Percentiles rank a stretch among this genome's conserved stretches.
phyloP scores from a whole-genome alignment of 2,888 invertebrate species.

The Lucinisca nassula region DNA sequence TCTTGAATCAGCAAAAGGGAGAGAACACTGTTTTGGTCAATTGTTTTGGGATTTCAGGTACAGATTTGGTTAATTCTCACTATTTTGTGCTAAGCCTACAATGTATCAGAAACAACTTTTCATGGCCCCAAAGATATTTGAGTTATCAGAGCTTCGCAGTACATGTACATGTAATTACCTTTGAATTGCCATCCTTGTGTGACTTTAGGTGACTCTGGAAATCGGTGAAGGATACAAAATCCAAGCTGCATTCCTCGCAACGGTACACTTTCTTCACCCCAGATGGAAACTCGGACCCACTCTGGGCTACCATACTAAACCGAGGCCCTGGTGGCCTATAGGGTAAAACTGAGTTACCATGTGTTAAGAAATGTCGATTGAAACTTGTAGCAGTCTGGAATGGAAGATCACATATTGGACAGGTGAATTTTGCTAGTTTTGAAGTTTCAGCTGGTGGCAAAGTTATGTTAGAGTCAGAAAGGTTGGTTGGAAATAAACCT shows the following conservation, averaged over 20 bases:
- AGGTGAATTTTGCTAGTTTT: not conserved
- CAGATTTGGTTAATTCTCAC: too few species aligned
- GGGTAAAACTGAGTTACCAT: not conserved
- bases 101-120: too few species aligned
- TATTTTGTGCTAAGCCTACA: too few species aligned
- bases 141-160: too few species aligned
- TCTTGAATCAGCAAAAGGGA: too few species aligned
- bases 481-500: not conserved
- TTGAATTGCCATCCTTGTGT: slow-evolving; percentile 7
- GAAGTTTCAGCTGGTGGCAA: not conserved
- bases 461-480: not conserved
- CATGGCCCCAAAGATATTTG: too few species aligned
- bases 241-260: slow-evolving; percentile 37
- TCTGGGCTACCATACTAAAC: not conserved
- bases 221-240: slow-evolving; percentile 34
- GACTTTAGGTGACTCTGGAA: slow-evolving; percentile 39
- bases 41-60: too few species aligned
- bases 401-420: not conserved
- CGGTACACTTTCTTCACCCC: slow-evolving; percentile 36
- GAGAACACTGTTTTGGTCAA: too few species aligned
- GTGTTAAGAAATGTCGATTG: not conserved
- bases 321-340: not conserved
- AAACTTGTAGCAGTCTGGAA: not conserved
- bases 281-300: not conserved
- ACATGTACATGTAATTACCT: too few species aligned